Evolutionary conservation across 2,113 vertebrate genomes (phyloP).

Genomic region (Bubalus kerabau): DNA sequence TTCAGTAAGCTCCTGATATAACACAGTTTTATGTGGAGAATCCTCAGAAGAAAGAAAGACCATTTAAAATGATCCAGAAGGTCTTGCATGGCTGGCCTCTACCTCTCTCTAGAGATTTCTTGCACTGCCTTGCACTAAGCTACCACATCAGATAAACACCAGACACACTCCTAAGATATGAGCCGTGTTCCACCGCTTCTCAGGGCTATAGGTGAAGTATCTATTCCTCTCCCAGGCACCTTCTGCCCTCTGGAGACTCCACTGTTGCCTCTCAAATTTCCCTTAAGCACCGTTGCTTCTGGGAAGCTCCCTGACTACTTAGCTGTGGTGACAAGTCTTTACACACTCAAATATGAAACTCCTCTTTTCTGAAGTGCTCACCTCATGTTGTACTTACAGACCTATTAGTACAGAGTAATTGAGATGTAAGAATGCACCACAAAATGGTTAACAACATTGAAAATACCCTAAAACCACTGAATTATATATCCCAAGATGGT

Average conservation of each 20-base stretch:
- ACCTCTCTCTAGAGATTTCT: background rate
- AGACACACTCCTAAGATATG: background rate
- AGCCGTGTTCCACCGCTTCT: background rate
- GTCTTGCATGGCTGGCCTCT: background rate
- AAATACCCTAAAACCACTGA: background rate
- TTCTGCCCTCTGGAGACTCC: background rate
- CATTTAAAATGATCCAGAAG: background rate
- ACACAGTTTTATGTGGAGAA: background rate
- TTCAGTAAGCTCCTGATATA: background rate
- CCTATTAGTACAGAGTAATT: background rate
- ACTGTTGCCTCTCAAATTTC: background rate
- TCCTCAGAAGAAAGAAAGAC: background rate
- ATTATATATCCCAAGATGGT: background rate
- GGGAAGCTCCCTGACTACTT: background rate
- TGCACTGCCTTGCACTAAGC: background rate
- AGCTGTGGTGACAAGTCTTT: background rate
- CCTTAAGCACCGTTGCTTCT: background rate
- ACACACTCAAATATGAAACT: background rate
- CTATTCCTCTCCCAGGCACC: background rate
- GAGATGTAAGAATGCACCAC: background rate
- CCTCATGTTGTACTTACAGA: background rate
- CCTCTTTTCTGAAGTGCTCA: background rate
- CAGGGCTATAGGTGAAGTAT: background rate
- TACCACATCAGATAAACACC: background rate
- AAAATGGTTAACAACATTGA: background rate